Evolutionary conservation across 2,888 invertebrate genomes (phyloP), one percentile per base, ranked within the genome.

Genomic region (Dyspetes luteomarginatus): DNA sequence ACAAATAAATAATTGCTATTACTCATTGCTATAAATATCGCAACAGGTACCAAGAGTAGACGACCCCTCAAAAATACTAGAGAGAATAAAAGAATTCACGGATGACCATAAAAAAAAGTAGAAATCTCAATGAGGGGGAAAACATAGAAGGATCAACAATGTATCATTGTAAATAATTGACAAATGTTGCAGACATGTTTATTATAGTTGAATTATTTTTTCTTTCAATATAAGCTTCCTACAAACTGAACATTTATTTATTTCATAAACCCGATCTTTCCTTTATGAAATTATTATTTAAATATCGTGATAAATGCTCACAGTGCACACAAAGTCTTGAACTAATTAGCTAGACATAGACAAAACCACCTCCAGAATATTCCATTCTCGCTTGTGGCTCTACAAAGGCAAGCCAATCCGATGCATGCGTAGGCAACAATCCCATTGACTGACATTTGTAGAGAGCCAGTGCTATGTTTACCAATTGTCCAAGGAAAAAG

Each of bases 381-480:
- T 98, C 98, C 78, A 96, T 93, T 89, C 97, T 94, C 69, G 95
- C 95, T 90, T 96, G 97, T 1, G 98, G 97, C 90, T 98, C 97
- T 71, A 98, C 97, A 94, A 99, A 99, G 71, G 99, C 98, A 81
- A 99, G 93, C 99, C 99, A 99, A 92, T 99, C 99, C 48, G 99
- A 99, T 0, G 98, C 96, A 93, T 99, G 98, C 62, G 98, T 98
- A 0, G 99, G 99, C 71, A 99, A 93, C 26, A 99, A 92, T 1
- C 99, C 99, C 98, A 99, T 99, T 82, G 98, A 98, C 89, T 99
- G 98, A 91, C 99, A 99, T 92, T 99, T 99, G 91, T 99, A 99
- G 48, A 99, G 93, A 24, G 99, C 99, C 85, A 99, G 92, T 0
- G 95, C 95, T 81, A 99, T 95, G 91, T 98, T 98, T 0, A 98